Conservation (phyloP, 1,140 invertebrate genomes). For the Popillia japonica region DNA sequence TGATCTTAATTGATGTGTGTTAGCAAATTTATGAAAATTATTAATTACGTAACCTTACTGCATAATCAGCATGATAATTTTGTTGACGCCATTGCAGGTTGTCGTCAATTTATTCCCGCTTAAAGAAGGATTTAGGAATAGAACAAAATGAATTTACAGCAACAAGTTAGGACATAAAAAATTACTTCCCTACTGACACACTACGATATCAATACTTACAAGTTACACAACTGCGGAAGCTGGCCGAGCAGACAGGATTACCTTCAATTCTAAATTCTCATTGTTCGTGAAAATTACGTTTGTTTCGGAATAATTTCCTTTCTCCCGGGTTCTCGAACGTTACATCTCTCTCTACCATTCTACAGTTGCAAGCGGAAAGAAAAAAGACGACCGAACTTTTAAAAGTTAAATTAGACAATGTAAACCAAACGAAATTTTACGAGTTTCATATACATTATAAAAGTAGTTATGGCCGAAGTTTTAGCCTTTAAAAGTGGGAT, state of each 20-base stretch:
- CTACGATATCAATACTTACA: no score
- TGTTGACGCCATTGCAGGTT: no score
- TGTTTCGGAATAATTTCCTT: slow-evolving; percentile 46
- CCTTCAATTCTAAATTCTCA: slow-evolving; percentile 46
- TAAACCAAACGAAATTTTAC: slow-evolving; percentile 46
- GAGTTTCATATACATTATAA: slow-evolving; percentile 44
- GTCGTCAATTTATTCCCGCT: no score
- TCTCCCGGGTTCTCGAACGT: slow-evolving; percentile 38
- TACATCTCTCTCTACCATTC: background rate
- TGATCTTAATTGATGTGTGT: background rate
- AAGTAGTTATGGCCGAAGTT: slow-evolving; percentile 41
- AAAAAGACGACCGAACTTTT: slow-evolving; percentile 38
- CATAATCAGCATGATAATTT: no score
- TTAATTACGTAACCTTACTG: no score
- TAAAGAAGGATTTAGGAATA: no score
- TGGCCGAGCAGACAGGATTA: slow-evolving; percentile 38
- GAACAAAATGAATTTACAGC: no score
- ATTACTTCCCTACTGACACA: background rate
- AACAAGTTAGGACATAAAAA: no score
- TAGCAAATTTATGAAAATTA: background rate
- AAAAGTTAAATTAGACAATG: slow-evolving; percentile 49
- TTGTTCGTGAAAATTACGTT: slow-evolving; percentile 48
- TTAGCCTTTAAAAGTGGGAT: slow-evolving; percentile 34
- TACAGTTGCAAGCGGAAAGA: background rate
- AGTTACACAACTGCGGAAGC: slow-evolving; percentile 33